Percentiles rank a stretch among this genome's conserved stretches.
Conservation (phyloP, 2,888 invertebrate species). For the Diadegma fenestrale region DNA sequence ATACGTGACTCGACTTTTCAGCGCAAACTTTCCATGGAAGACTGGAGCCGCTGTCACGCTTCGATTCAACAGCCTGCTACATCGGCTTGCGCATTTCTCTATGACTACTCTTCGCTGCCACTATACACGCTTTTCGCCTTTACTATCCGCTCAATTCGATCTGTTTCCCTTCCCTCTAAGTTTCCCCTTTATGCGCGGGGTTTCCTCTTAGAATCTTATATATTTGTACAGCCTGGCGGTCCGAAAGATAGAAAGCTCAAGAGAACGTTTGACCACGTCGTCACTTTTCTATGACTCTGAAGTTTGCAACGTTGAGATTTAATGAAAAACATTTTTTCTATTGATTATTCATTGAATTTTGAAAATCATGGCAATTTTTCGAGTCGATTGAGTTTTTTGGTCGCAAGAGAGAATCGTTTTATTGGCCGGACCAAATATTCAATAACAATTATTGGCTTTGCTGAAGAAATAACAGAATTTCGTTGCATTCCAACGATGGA, state of each 20-base stretch:
- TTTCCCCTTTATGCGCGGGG: too few species aligned
- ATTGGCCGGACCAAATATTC: too few species aligned
- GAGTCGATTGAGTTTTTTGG: too few species aligned
- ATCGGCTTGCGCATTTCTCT: constrained; percentile 21
- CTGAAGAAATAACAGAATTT: too few species aligned
- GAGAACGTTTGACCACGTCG: constrained; percentile 51
- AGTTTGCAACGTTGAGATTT: too few species aligned
- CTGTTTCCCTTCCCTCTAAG: background rate
- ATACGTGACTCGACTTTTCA: constrained; percentile 63
- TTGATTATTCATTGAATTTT: too few species aligned
- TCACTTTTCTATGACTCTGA: too few species aligned
- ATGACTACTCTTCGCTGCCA: constrained; percentile 22
- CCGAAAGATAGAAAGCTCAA: constrained; percentile 39
- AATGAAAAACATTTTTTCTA: too few species aligned
- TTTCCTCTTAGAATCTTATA: background rate
- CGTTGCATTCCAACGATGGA: too few species aligned
- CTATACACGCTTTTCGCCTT: constrained; percentile 25
- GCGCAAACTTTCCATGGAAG: constrained; percentile 51
- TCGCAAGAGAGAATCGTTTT: too few species aligned
- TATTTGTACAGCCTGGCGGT: background rate
- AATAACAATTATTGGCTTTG: too few species aligned
- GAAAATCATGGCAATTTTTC: too few species aligned
- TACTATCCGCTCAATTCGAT: background rate
- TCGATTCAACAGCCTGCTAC: constrained; percentile 62
- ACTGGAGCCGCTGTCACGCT: constrained; percentile 55